Evolutionary conservation across 2,888 invertebrate species (phyloP).

Genomic region (Acrobasis consociella): DNA sequence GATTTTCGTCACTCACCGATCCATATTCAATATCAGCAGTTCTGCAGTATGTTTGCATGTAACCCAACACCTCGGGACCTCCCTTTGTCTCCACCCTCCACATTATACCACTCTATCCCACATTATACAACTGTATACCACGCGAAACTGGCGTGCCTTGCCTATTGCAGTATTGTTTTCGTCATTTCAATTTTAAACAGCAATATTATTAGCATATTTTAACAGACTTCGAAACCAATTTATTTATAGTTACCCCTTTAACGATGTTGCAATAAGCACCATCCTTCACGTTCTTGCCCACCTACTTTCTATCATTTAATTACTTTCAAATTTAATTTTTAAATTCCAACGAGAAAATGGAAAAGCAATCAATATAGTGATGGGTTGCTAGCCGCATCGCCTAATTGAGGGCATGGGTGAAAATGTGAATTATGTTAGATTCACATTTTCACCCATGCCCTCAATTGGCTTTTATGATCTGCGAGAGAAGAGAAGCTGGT

Average conservation of each 20-base stretch:
- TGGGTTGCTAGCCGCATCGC: no score
- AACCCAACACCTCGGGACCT: constrained; percentile 16
- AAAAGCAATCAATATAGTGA: no score
- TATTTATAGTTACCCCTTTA: background rate
- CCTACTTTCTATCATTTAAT: no score
- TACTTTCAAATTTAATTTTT: no score
- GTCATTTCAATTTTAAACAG: constrained; percentile 13
- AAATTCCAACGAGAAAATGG: no score
- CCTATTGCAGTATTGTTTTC: constrained; percentile 18
- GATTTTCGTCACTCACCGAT: background rate
- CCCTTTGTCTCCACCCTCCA: constrained; percentile 16
- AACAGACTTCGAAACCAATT: background rate
- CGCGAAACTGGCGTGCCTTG: constrained; percentile 10
- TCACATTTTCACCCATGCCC: no score
- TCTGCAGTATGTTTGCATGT: constrained; percentile 18
- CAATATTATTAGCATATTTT: background rate
- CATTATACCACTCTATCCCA: background rate
- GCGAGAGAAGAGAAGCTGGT: no score
- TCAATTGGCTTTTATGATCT: no score
- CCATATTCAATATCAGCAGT: constrained; percentile 15
- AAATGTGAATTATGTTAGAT: no score
- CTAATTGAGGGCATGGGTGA: no score
- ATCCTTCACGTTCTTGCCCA: no score
- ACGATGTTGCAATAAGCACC: no score
- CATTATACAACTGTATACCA: background rate